These are phyloP conservation scores for Bubo scandiacus DNA, from an alignment of 2,113 vertebrate species.

Conservation along the genomic window DNA sequence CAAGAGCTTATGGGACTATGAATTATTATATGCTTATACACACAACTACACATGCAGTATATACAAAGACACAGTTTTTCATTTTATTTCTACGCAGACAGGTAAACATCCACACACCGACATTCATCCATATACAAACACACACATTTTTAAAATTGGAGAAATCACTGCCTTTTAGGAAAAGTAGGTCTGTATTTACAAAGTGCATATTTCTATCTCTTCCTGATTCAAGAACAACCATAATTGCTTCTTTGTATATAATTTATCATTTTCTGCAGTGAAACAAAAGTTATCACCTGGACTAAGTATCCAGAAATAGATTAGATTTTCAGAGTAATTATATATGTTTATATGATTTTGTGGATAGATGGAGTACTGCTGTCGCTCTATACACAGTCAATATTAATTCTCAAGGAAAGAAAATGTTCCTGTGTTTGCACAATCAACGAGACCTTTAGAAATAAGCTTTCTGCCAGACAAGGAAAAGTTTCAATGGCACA, in stretches of 20 bases:
- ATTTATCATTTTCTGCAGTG: slow-evolving; percentile 63
- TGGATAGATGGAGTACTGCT: slow-evolving; percentile 23
- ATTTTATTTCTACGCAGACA: slow-evolving; percentile 37
- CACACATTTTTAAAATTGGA: neutral
- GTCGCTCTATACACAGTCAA: slow-evolving; percentile 45
- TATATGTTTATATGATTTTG: slow-evolving; percentile 62
- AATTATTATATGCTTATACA: slow-evolving; percentile 63
- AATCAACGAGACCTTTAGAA: slow-evolving; percentile 69
- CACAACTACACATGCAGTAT: slow-evolving; percentile 17
- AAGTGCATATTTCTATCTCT: neutral
- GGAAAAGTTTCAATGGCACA: slow-evolving; percentile 49
- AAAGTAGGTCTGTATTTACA: slow-evolving; percentile 3
- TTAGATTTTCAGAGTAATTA: slow-evolving; percentile 64
- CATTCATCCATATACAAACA: neutral
- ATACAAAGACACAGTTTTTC: slow-evolving; percentile 43
- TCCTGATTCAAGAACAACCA: slow-evolving; percentile 52
- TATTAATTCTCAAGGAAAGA: slow-evolving; percentile 68
- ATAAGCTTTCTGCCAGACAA: slow-evolving; percentile 52
- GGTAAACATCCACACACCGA: neutral
- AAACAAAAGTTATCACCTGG: slow-evolving; percentile 66
- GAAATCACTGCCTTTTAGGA: slow-evolving; percentile 38
- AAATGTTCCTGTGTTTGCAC: slow-evolving; percentile 62
- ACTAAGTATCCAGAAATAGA: slow-evolving; percentile 62
- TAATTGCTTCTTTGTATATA: slow-evolving; percentile 60
- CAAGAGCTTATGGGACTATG: slow-evolving; percentile 52